Evolutionary conservation across 2,888 invertebrate genomes (phyloP), one percentile per base, ranked within the genome.

Genomic region (Netelia virgata): DNA sequence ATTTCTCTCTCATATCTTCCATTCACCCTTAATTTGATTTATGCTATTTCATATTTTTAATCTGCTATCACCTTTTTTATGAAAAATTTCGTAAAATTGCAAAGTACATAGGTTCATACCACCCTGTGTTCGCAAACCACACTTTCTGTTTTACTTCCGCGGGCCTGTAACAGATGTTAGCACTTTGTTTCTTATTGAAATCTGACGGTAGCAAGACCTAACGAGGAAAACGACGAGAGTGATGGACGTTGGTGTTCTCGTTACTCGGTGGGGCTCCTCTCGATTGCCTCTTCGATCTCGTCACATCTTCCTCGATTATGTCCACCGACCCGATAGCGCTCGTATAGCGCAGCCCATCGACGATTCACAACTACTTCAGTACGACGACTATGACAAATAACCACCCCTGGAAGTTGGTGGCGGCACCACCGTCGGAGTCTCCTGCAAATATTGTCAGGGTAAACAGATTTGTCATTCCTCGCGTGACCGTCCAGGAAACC

Each of bases 401-500:
- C 73, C 57, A 57, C 53, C 59, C 75, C 74, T 55, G 66, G 20
- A 73, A 73, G 59, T 47, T 43, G 66, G 50, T 75, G 76, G 70
- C 74, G 23, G 55, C 57, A 81, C 47, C 55, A 61, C 9, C 47
- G 14, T 43, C 70, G 55, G 73, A 66, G 59, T 50, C 81, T 79
- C 68, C 47, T 78, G 87, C 84, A 88, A 89, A 89, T 88, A 90
- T 89, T 87, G 86, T 83, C 74, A 81, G 70, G 82, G 88, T 86
- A 89, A 89, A 89, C 89, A 90, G 88, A 89, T 90, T 90, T 90
- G 88, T 88, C 89, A 89, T 88, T 87, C 82, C 83, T 87, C 85
- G 85, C 82, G 76, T 86, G 87, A 80, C 85, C 83, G 41, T 53
- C 59, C 43, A 66, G 50, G 75, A 43, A 36, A 77, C 50, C 70